A percentile compares a stretch with the other conserved stretches of the same genome.
Evolutionary conservation across 2,888 invertebrate species (phyloP).

Genomic region (Apamea epomidion): DNA sequence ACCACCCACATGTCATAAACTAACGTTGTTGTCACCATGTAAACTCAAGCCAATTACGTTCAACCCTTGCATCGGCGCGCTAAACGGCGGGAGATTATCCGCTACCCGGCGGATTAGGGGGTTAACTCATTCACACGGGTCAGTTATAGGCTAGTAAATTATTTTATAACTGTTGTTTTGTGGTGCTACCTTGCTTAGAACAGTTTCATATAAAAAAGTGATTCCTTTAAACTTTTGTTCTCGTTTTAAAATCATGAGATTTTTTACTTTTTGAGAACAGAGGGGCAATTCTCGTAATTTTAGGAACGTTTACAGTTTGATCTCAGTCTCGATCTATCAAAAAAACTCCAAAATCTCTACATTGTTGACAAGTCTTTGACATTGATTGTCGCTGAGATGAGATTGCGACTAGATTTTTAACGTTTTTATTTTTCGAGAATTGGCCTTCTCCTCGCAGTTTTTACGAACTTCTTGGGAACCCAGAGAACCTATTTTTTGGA

Average conservation of each 20-base stretch:
- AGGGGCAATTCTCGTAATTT: too few relatives aligned
- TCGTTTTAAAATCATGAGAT: background rate
- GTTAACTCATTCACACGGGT: constrained; percentile 45
- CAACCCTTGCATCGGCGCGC: constrained; percentile 52
- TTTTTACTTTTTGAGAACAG: background rate
- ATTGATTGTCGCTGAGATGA: too few relatives aligned
- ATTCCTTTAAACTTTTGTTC: background rate
- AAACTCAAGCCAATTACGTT: constrained; percentile 51
- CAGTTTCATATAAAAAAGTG: background rate
- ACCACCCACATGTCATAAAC: constrained; percentile 19
- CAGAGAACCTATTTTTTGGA: background rate
- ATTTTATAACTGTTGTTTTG: constrained; percentile 13
- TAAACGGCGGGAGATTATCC: constrained; percentile 60
- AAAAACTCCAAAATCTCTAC: too few relatives aligned
- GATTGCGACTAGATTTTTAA: too few relatives aligned
- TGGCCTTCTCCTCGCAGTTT: background rate
- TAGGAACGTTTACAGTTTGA: too few relatives aligned
- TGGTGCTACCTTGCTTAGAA: background rate
- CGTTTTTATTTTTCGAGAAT: too few relatives aligned
- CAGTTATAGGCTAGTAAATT: constrained; percentile 33
- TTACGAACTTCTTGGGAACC: background rate
- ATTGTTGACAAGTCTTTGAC: too few relatives aligned
- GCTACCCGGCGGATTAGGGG: constrained; percentile 44
- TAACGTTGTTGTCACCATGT: constrained; percentile 41
- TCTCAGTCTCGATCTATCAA: too few relatives aligned